Evolutionary conservation across 2,888 invertebrate species (phyloP).

Genomic region (Tenthredo scrophulariae): DNA sequence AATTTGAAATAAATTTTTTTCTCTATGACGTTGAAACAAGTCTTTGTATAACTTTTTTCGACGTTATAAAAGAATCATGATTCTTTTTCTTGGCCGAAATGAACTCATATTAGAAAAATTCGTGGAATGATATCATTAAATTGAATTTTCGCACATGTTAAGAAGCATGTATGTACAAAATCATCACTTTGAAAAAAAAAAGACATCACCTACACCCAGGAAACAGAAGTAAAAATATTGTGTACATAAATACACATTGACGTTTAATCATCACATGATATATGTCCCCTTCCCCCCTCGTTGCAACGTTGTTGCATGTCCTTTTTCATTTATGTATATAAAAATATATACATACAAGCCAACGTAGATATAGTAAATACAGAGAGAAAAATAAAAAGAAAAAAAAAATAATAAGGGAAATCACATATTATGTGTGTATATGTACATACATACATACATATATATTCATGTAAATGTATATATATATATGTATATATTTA

Average conservation of each 20-base stretch:
- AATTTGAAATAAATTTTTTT: not conserved
- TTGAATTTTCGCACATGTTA: constrained; percentile 10
- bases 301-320: constrained; percentile 30
- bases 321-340: constrained; percentile 59
- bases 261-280: constrained; percentile 41
- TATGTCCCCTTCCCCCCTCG: constrained; percentile 14
- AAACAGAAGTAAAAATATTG: not conserved
- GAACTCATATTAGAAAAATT: not conserved
- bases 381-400: not conserved
- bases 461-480: not conserved
- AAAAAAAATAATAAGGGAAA: not conserved
- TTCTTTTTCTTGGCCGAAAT: not conserved
- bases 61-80: not conserved
- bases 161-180: constrained; percentile 28
- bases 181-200: constrained; percentile 30
- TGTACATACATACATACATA: not conserved
- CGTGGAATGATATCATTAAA: not conserved
- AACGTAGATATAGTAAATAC: constrained; percentile 62
- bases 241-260: constrained; percentile 3
- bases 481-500: not conserved
- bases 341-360: constrained; percentile 63
- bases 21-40: not conserved
- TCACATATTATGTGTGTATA: constrained; percentile 33
- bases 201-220: constrained; percentile 27
- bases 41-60: no score